Base-by-base conservation (phyloP, 2,113 vertebrate species). In the Lophius piscatorius region DNA sequence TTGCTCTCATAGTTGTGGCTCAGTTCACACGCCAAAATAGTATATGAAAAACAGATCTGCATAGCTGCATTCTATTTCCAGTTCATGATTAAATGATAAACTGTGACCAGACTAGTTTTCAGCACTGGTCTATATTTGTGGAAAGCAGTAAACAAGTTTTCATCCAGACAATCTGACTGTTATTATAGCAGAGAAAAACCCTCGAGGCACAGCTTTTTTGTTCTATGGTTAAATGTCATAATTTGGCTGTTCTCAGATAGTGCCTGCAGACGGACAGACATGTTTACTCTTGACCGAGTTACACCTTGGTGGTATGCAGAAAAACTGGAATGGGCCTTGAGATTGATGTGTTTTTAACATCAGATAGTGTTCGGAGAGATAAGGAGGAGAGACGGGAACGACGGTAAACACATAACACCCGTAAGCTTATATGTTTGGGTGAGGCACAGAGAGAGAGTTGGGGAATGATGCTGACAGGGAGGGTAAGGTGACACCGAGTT, bases 251-350 rank as follows among this genome's bases (percentile, higher is more conserved):
- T 28, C 26, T 9, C 26, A 28, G 26, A 12, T 29, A 36, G 3
- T 41, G 26, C 36, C 54, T 12, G 38, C 17, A 57, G 11, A 51
- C 54, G 55, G 9, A 48, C 42, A 42, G 57, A 50, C 52, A 1
- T 71, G 68, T 78, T 78, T 68, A 73, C 28, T 46, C 14, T 39
- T 5, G 26, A 20, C 39, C 54, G 49, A 47, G 50, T 56, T 10
- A 39, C 68, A 52, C 67, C 78, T 83, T 76, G 61, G 46, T 33
- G 59, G 24, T 63, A 51, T 44, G 42, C 35, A 81, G 54, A 47
- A 45, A 71, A 66, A 69, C 63, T 70, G 5, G 42, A 51, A 56
- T 28, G 24, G 59, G 52, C 76, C 65, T 71, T 74, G 73, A 38
- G 29, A 9, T 41, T 24, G 20, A 50, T 52, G 6, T 61, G 49